These are phyloP conservation scores for Ceratothoa steindachneri DNA, from an alignment of 2,888 invertebrate genomes.

Conservation along the genomic window DNA sequence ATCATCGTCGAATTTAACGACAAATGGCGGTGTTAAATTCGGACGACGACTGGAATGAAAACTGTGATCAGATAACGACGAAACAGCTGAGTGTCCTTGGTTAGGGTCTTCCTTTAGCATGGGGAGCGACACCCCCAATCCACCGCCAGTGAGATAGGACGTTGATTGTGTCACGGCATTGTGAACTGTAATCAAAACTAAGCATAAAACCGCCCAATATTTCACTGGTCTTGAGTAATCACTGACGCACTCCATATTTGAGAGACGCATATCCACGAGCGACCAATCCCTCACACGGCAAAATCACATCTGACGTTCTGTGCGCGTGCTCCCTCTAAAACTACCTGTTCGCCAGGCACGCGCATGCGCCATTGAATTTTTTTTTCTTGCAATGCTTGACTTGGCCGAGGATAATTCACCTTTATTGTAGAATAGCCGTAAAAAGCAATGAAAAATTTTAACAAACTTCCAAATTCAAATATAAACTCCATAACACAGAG, in stretches of 20 bases:
- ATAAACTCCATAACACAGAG: too few relatives aligned
- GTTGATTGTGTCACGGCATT: neutral
- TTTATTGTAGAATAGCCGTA: neutral
- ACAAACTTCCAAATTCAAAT: too few relatives aligned
- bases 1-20: neutral
- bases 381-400: neutral
- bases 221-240: neutral
- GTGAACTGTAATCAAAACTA: neutral
- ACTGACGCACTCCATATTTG: neutral
- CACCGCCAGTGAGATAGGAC: neutral
- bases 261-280: neutral
- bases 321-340: neutral
- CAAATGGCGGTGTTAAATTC: neutral
- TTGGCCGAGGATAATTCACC: neutral
- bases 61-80: neutral
- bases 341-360: neutral
- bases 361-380: neutral
- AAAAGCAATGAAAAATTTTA: too few relatives aligned
- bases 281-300: neutral
- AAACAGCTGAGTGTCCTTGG: neutral
- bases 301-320: neutral
- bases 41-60: neutral
- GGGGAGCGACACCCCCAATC: neutral
- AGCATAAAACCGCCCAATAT: neutral
- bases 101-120: neutral